Evolutionary conservation across 2,113 vertebrate genomes (phyloP).

Genomic region (Odontophorus gujanensis): DNA sequence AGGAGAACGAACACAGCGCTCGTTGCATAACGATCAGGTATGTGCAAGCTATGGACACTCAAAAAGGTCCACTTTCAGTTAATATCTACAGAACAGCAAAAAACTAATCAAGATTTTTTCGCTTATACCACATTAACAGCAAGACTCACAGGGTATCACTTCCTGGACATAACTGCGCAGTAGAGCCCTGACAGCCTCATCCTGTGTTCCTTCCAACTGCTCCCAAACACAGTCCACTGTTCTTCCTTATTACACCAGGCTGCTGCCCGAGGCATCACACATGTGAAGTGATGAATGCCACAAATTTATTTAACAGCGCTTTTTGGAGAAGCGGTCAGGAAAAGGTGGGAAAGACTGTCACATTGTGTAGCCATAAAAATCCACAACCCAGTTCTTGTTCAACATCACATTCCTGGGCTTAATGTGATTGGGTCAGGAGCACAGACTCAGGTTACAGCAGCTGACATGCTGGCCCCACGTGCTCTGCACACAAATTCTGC

Average conservation of each 20-base stretch:
- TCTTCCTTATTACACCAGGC: not conserved
- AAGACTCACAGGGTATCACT: not conserved
- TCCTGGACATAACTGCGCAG: not conserved
- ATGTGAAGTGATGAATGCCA: not conserved
- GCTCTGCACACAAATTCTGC: accelerated
- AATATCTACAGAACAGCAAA: not conserved
- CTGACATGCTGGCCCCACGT: not conserved
- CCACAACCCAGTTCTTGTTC: not conserved
- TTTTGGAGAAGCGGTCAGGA: not conserved
- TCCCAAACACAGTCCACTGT: not conserved
- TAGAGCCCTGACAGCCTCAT: not conserved
- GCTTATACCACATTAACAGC: not conserved
- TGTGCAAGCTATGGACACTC: accelerated
- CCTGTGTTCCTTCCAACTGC: not conserved
- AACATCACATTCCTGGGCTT: not conserved
- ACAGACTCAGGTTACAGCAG: accelerated
- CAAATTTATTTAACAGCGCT: not conserved
- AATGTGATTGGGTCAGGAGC: not conserved
- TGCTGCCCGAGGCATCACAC: accelerated
- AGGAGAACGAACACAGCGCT: not conserved
- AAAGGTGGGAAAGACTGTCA: not conserved
- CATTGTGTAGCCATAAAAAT: not conserved
- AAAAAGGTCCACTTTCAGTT: not conserved
- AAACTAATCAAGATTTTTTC: not conserved
- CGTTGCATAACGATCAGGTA: not conserved